Percentiles rank a stretch among this genome's conserved stretches.
phyloP scores from a whole-genome alignment of 23 tunicate genomes.

The Pegea sp. region DNA sequence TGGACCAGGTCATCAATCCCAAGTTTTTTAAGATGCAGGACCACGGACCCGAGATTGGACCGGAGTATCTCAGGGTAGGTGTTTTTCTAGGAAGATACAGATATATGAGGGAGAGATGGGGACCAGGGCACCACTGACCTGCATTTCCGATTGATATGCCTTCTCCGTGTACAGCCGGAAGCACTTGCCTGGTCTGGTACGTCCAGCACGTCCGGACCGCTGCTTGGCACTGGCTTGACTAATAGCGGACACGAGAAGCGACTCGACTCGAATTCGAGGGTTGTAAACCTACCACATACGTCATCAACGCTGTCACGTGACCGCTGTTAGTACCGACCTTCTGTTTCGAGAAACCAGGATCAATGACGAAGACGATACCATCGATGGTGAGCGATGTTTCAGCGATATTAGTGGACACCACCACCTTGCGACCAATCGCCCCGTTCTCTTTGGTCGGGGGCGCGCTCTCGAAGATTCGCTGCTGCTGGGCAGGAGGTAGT shows the following conservation, averaged over 20 bases:
- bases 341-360: conserved; percentile 98
- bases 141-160: conserved; percentile 87
- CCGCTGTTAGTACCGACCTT: conserved; percentile 10
- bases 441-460: conserved; percentile 81
- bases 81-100: conserved; percentile 17
- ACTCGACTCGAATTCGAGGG: conserved; percentile 94
- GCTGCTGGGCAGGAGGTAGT: conserved; percentile 77
- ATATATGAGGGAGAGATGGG: not conserved
- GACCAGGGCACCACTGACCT: conserved; percentile 10
- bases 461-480: conserved; percentile 68
- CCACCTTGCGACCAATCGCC: conserved; percentile 83
- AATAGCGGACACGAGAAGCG: conserved; percentile 84
- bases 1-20: conserved; percentile 96
- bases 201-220: conserved; percentile 87
- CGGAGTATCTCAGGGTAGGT: conserved; percentile 90
- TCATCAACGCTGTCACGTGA: not conserved
- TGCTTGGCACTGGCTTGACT: conserved; percentile 96
- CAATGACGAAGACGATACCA: conserved; percentile 91
- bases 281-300: conserved; percentile 42
- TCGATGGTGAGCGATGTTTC: conserved; percentile 95
- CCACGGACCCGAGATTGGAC: conserved; percentile 84
- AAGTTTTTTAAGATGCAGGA: conserved; percentile 74
- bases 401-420: conserved; percentile 87
- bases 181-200: conserved; percentile 94
- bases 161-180: conserved; percentile 90